A percentile compares a stretch with the other conserved stretches of the same genome.
Evolutionary conservation across 2,797 vertebrate genomes (phyloP).

Genomic region (Garrulus glandarius): DNA sequence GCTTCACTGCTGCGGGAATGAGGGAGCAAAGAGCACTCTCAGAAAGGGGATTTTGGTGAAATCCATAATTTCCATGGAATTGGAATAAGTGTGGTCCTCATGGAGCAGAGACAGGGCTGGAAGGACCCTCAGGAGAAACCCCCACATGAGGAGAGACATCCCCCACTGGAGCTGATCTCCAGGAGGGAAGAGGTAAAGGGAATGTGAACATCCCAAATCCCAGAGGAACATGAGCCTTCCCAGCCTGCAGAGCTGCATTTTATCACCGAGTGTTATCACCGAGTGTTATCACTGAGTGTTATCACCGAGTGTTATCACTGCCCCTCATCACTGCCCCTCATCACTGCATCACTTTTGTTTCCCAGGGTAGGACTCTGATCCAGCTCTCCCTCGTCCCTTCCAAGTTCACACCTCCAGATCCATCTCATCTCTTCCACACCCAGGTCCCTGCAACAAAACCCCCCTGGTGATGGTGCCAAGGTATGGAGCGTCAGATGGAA

Average conservation of each 20-base stretch:
- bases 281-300: neutral
- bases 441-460: neutral
- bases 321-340: neutral
- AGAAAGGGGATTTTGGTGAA: neutral
- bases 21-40: neutral
- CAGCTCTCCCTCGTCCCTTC: neutral
- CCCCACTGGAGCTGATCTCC: neutral
- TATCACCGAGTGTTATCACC: neutral
- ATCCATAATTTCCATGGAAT: neutral
- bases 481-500: neutral
- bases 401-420: neutral
- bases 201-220: neutral
- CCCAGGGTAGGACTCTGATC: neutral
- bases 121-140: neutral
- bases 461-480: neutral
- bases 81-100: neutral
- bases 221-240: neutral
- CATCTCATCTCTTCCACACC: neutral
- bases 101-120: accelerated
- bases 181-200: neutral
- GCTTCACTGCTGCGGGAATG: neutral
- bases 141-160: neutral
- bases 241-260: neutral
- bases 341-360: neutral
- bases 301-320: too few relatives aligned